Conservation (phyloP, 2,888 invertebrate species). For the Aricia artaxerxes region DNA sequence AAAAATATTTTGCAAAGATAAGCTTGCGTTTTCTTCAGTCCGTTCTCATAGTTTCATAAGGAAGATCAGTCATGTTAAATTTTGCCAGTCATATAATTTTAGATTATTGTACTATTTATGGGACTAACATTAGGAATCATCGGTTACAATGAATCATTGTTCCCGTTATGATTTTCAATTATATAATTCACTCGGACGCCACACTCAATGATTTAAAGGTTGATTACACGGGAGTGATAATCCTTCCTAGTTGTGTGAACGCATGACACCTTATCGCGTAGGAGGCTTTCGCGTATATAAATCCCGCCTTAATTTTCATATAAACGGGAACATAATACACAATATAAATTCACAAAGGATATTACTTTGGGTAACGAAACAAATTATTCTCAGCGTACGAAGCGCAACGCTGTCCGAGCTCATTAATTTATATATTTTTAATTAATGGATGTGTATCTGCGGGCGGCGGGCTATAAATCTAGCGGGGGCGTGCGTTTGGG, state of each 20-base stretch:
- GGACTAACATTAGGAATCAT: not conserved
- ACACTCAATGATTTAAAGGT: conserved; percentile 21
- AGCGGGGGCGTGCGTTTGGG: conserved; percentile 68
- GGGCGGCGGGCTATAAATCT: conserved; percentile 72
- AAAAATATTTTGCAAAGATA: no score
- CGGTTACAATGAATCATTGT: not conserved
- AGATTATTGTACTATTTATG: not conserved
- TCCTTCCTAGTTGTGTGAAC: conserved; percentile 24
- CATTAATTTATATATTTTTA: conserved; percentile 72
- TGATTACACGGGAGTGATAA: conserved; percentile 12
- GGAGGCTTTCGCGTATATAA: conserved; percentile 28
- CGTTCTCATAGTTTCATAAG: no score
- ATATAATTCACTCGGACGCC: not conserved
- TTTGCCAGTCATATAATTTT: no score
- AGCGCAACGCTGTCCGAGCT: conserved; percentile 47
- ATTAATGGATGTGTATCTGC: conserved; percentile 78
- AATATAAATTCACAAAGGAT: conserved; percentile 18
- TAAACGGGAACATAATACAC: conserved; percentile 21
- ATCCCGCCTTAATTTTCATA: conserved; percentile 29
- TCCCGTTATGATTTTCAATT: conserved; percentile 8
- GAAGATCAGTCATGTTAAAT: no score
- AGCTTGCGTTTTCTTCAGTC: no score
- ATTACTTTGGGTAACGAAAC: conserved; percentile 35
- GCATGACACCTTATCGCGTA: conserved; percentile 28
- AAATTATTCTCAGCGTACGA: conserved; percentile 43